A percentile compares a stretch with the other conserved stretches of the same genome.
These are phyloP conservation scores for Nebria ingens DNA, from an alignment of 1,140 invertebrate species.

Conservation along the genomic window DNA sequence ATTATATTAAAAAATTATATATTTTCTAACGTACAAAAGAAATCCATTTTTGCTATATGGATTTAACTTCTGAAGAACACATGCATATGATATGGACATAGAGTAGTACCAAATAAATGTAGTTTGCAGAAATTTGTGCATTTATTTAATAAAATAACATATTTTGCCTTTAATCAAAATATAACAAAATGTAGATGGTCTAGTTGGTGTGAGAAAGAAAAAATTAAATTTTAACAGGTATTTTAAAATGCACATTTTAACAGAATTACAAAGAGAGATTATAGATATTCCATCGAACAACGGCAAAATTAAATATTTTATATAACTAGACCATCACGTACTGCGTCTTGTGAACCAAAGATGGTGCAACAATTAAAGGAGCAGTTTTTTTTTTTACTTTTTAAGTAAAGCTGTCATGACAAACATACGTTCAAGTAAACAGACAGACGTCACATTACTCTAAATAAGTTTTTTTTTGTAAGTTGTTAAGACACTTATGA, in stretches of 20 bases:
- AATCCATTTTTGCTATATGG: too few species aligned
- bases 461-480: not conserved
- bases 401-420: too few species aligned
- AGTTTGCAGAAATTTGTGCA: conserved; percentile 1
- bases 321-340: not conserved
- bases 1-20: too few species aligned
- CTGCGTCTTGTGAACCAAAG: not conserved
- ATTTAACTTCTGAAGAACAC: too few species aligned
- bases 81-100: too few species aligned
- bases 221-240: not conserved
- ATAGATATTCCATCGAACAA: not conserved
- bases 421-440: too few species aligned
- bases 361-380: not conserved
- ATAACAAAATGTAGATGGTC: not conserved
- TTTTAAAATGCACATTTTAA: not conserved
- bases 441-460: not conserved
- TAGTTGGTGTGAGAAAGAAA: not conserved
- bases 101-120: not conserved
- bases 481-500: conserved; percentile 4
- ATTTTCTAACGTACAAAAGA: too few species aligned
- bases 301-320: not conserved
- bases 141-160: conserved; percentile 8
- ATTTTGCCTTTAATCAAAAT: not conserved
- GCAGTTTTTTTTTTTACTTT: not conserved
- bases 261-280: not conserved